These are phyloP conservation scores for Fistularia commersonii DNA, from an alignment of 2,797 vertebrate genomes.

Conservation along the genomic window DNA sequence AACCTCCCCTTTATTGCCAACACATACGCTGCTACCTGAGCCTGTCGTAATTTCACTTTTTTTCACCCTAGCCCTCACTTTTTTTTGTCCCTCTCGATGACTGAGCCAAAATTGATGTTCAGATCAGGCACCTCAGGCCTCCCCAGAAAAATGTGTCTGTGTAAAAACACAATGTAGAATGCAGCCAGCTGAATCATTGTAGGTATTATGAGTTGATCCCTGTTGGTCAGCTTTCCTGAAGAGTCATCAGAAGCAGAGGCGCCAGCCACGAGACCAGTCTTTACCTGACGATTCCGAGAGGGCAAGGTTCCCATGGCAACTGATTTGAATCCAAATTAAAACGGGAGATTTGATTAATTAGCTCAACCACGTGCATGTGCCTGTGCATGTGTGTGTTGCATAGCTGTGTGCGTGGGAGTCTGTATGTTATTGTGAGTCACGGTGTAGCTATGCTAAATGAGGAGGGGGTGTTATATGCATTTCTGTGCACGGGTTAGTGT, in stretches of 20 bases:
- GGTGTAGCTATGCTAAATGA: conserved; percentile 47
- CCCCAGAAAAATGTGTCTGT: conserved; percentile 44
- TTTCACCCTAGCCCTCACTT: background rate
- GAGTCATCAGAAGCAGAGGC: conserved; percentile 35
- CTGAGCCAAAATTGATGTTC: conserved; percentile 52
- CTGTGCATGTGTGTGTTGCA: conserved; percentile 18
- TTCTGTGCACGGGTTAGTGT: conserved; percentile 24
- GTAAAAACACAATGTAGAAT: conserved; percentile 48
- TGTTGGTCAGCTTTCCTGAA: conserved; percentile 35
- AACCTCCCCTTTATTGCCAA: conserved; percentile 23
- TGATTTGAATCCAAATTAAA: conserved; percentile 77
- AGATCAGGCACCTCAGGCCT: conserved; percentile 43
- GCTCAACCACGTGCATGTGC: conserved; percentile 27
- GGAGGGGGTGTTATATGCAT: conserved; percentile 39
- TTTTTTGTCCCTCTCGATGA: conserved; percentile 34
- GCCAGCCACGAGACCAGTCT: conserved; percentile 15
- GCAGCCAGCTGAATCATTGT: conserved; percentile 56
- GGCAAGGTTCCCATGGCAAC: conserved; percentile 74
- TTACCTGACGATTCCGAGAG: conserved; percentile 64
- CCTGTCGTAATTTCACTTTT: conserved; percentile 25
- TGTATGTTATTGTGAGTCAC: conserved; percentile 50
- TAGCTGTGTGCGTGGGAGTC: conserved; percentile 41
- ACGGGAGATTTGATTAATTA: conserved; percentile 75
- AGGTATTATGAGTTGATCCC: conserved; percentile 50
- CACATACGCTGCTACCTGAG: conserved; percentile 20